A percentile compares a stretch with the other conserved stretches of the same genome.
Conservation (phyloP, 2,797 vertebrate species). For the Poecilia gillii region DNA sequence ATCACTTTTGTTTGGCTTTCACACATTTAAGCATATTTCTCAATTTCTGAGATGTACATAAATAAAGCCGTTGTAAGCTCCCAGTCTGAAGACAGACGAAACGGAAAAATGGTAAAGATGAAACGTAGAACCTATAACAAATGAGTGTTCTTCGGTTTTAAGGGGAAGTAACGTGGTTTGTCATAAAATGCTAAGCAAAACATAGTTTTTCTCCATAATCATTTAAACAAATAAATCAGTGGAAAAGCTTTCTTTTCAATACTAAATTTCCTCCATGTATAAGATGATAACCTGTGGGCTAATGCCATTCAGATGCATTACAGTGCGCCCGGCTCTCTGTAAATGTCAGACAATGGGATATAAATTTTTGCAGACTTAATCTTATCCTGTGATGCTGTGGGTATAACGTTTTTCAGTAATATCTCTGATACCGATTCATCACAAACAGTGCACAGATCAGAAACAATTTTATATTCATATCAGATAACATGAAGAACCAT, state of each 20-base stretch:
- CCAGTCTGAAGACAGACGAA: not conserved
- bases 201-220: slow-evolving; percentile 6
- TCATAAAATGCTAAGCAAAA: slow-evolving; percentile 21
- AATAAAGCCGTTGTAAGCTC: not conserved
- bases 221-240: not conserved
- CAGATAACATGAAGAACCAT: slow-evolving; percentile 53
- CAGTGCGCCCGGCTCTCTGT: slow-evolving; percentile 3
- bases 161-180: slow-evolving; percentile 6
- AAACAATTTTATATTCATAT: slow-evolving; percentile 49
- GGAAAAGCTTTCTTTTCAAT: not conserved
- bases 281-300: slow-evolving; percentile 1
- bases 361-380: slow-evolving; percentile 20
- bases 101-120: not conserved
- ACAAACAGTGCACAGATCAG: slow-evolving; percentile 15
- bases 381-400: slow-evolving; percentile 2
- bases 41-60: not conserved
- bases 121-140: not conserved
- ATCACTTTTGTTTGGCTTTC: not conserved
- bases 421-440: slow-evolving; percentile 19
- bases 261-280: slow-evolving; percentile 8
- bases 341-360: slow-evolving; percentile 3
- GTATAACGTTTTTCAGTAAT: slow-evolving; percentile 28
- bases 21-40: not conserved
- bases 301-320: slow-evolving; percentile 19
- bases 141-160: slow-evolving; percentile 4